phyloP scores from a whole-genome alignment of 2,113 vertebrate genomes.

The Varanus komodoensis region DNA sequence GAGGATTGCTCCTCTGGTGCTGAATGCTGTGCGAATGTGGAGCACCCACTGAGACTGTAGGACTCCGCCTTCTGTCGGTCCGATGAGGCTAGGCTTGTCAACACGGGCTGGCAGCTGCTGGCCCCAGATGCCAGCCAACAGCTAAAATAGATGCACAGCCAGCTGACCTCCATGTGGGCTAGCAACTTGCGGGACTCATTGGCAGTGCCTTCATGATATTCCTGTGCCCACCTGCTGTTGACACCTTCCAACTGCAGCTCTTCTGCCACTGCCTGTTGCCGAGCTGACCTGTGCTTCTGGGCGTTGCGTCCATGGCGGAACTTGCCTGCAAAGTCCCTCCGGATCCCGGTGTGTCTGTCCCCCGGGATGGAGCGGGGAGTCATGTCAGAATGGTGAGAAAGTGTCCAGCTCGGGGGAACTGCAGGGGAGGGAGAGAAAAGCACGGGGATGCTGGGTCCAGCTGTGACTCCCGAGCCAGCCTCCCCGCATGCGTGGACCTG shows the following conservation, averaged over 20 bases:
- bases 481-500: background rate
- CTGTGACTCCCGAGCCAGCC: background rate
- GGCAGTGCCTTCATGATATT: background rate
- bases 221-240: background rate
- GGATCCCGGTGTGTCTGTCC: background rate
- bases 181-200: background rate
- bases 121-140: background rate
- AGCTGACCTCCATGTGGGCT: background rate
- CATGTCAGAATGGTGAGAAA: background rate
- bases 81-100: no score
- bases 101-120: no score
- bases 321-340: background rate
- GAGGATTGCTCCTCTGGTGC: no score
- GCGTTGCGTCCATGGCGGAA: background rate
- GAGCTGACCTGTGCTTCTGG: background rate
- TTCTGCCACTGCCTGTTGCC: background rate
- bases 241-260: background rate
- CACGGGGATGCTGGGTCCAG: no score
- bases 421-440: no score
- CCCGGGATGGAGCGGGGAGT: background rate
- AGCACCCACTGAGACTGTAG: no score
- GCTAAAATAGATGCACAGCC: background rate
- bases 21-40: no score
- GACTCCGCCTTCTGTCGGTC: no score
- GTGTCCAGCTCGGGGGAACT: background rate